Conservation (phyloP, 2,797 vertebrate species). For the Danio choprae region DNA sequence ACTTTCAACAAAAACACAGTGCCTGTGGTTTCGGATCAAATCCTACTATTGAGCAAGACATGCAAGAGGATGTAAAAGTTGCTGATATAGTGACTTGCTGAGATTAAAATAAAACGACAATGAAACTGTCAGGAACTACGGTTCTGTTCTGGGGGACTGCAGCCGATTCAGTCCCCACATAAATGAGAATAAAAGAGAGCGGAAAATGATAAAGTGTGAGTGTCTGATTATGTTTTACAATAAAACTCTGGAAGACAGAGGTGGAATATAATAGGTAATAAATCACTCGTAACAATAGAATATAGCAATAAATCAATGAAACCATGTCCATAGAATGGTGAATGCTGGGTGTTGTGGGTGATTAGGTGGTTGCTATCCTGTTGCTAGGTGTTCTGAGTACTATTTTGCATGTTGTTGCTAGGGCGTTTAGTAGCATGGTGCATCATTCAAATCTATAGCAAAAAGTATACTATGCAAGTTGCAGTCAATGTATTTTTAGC, state of each 20-base stretch:
- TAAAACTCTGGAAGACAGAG: not conserved
- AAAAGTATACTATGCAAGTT: too few species aligned
- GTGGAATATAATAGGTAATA: slow-evolving; percentile 1
- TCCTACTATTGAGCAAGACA: slow-evolving; percentile 16
- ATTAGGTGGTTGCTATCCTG: not conserved
- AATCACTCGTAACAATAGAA: slow-evolving; percentile 2
- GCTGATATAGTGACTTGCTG: slow-evolving; percentile 20
- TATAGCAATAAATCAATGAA: slow-evolving; percentile 1
- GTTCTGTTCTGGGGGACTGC: not conserved
- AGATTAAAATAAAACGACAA: slow-evolving; percentile 4
- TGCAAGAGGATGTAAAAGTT: slow-evolving; percentile 22
- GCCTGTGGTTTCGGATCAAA: slow-evolving; percentile 1
- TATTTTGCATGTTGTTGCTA: not conserved
- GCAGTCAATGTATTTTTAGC: too few species aligned
- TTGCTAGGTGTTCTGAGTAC: not conserved
- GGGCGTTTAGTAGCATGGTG: not conserved
- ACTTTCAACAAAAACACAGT: slow-evolving; percentile 15
- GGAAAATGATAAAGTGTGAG: not conserved
- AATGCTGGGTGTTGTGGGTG: not conserved
- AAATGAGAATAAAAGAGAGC: slow-evolving; percentile 7
- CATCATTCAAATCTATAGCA: too few species aligned
- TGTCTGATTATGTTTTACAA: slow-evolving; percentile 19
- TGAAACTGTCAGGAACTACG: slow-evolving; percentile 2
- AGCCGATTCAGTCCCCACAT: slow-evolving; percentile 3
- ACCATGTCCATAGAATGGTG: not conserved